Conservation (phyloP, 2,113 vertebrate genomes). For the human (Homo sapiens) region GRCh38 chr13:54607501-54608000, state of each 20-base stretch:
- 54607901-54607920: conserved; percentile 48
- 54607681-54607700: conserved; percentile 52
- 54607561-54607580: conserved; percentile 34
- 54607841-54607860: conserved; percentile 38
- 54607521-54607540: neutral
- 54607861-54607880: conserved; percentile 57
- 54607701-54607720: conserved; percentile 75
- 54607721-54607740: conserved; percentile 72
- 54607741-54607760: conserved; percentile 50
- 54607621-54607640: conserved; percentile 69
- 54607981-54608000: neutral
- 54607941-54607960: conserved; percentile 34
- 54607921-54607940: conserved; percentile 46
- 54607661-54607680: conserved; percentile 57
- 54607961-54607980: conserved; percentile 26
- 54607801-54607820: conserved; percentile 61
- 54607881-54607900: conserved; percentile 54
- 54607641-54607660: conserved; percentile 60
- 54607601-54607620: conserved; percentile 66
- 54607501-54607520: neutral
- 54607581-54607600: conserved; percentile 58
- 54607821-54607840: conserved; percentile 52
- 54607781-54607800: conserved; percentile 41
- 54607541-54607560: conserved; percentile 12
- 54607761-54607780: conserved; percentile 33